Percentiles rank a stretch among this genome's conserved stretches.
These are phyloP conservation scores for Sphaeridia pumilis DNA, from an alignment of 2,888 invertebrate species.

Conservation along the genomic window DNA sequence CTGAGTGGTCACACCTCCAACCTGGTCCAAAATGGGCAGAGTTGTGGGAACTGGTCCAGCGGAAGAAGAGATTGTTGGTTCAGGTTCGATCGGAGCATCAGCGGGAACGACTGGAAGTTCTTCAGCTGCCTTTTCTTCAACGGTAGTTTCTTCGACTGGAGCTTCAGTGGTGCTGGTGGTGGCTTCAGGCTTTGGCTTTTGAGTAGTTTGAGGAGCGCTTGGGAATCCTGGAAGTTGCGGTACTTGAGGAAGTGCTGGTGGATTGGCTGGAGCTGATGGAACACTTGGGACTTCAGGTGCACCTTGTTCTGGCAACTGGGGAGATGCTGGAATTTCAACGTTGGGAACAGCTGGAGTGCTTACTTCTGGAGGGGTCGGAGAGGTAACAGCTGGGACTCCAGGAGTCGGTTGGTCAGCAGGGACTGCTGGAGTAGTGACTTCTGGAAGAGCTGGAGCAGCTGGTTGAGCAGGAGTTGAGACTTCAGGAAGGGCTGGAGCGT, in stretches of 20 bases:
- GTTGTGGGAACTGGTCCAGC: too few relatives aligned
- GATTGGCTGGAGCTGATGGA: neutral
- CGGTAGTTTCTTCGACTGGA: neutral
- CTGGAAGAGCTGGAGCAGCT: neutral
- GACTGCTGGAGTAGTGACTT: neutral
- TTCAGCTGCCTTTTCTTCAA: too few relatives aligned
- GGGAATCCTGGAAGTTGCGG: neutral
- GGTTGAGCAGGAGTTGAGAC: neutral
- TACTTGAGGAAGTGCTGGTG: neutral
- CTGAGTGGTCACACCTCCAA: neutral
- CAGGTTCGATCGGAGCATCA: neutral
- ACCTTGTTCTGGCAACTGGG: neutral
- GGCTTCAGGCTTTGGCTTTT: neutral
- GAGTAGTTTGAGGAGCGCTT: neutral
- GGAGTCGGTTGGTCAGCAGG: neutral
- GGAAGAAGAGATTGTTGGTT: neutral
- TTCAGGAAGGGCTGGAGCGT: neutral
- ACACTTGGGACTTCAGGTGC: neutral
- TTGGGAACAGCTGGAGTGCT: neutral
- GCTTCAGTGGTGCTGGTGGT: neutral
- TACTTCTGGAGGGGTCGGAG: neutral
- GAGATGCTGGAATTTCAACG: neutral
- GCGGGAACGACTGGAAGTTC: neutral
- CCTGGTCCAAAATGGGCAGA: neutral
- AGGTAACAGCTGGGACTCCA: neutral